A percentile compares a stretch with the other conserved stretches of the same genome.
phyloP scores from a whole-genome alignment of 2,113 vertebrate genomes.

The Mastomys natalensis region DNA sequence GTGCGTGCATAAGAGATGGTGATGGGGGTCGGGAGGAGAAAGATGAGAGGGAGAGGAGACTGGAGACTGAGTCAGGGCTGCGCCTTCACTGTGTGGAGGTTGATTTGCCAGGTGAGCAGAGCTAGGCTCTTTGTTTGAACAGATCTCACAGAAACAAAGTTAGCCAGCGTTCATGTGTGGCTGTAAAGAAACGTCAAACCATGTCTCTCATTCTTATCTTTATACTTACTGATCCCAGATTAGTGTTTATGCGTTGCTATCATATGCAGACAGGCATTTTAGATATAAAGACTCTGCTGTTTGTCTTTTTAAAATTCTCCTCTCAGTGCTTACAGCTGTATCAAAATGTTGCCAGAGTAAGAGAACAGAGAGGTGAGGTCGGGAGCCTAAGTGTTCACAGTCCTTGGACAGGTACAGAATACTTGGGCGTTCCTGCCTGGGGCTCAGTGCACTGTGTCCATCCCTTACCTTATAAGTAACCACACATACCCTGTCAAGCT shows the following conservation, averaged over 20 bases:
- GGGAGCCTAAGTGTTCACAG: not conserved
- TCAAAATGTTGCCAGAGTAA: not conserved
- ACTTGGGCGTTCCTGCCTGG: not conserved
- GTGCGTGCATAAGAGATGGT: rapidly evolving
- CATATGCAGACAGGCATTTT: not conserved
- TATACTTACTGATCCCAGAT: not conserved
- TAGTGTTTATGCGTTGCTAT: not conserved
- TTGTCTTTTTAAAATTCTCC: not conserved
- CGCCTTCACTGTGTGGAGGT: not conserved
- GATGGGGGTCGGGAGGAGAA: rapidly evolving
- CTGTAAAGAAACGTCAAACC: not conserved
- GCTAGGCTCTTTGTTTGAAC: not conserved
- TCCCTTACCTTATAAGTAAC: not conserved
- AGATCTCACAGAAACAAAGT: not conserved
- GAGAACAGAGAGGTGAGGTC: not conserved
- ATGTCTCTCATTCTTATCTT: not conserved
- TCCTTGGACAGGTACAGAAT: not conserved
- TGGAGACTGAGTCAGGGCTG: not conserved
- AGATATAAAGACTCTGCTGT: not conserved
- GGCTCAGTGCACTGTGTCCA: not conserved
- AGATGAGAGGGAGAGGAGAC: rapidly evolving
- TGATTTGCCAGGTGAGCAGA: not conserved
- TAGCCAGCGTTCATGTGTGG: not conserved
- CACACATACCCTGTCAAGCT: not conserved
- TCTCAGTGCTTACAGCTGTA: not conserved